phyloP scores from a whole-genome alignment of 2,113 vertebrate genomes.

The Hydrolagus affinis region DNA sequence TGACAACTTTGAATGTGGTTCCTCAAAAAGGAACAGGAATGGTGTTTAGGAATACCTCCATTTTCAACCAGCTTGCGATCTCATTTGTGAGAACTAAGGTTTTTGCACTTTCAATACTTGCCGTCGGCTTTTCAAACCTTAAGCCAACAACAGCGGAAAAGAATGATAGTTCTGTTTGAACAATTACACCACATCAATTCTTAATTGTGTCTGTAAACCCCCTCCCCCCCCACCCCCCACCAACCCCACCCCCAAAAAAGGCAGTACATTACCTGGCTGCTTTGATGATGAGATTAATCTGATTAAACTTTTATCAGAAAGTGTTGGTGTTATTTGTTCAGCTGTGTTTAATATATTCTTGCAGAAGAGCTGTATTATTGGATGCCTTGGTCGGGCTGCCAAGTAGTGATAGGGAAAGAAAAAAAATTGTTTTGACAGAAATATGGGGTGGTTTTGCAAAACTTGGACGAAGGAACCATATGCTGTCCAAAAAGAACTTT shows the following conservation, averaged over 20 bases:
- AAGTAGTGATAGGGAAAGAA: conserved; percentile 41
- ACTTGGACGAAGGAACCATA: conserved; percentile 45
- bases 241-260: too few relatives aligned
- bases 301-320: conserved; percentile 10
- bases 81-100: not conserved
- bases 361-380: conserved; percentile 44
- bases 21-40: too few relatives aligned
- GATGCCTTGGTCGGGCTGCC: conserved; percentile 52
- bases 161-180: not conserved
- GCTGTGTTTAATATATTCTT: conserved; percentile 54
- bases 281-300: too few relatives aligned
- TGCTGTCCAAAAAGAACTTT: conserved; percentile 33
- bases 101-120: not conserved
- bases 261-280: not conserved
- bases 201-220: not conserved
- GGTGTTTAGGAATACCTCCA: too few relatives aligned
- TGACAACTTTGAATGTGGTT: too few relatives aligned
- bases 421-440: conserved; percentile 54
- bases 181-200: not conserved
- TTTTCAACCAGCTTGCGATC: not conserved
- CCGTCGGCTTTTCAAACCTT: not conserved
- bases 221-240: too few relatives aligned
- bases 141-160: not conserved
- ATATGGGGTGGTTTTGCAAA: conserved; percentile 47
- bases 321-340: conserved; percentile 50